phyloP scores from a whole-genome alignment of 2,113 vertebrate genomes.

The Pteropus alecto region DNA sequence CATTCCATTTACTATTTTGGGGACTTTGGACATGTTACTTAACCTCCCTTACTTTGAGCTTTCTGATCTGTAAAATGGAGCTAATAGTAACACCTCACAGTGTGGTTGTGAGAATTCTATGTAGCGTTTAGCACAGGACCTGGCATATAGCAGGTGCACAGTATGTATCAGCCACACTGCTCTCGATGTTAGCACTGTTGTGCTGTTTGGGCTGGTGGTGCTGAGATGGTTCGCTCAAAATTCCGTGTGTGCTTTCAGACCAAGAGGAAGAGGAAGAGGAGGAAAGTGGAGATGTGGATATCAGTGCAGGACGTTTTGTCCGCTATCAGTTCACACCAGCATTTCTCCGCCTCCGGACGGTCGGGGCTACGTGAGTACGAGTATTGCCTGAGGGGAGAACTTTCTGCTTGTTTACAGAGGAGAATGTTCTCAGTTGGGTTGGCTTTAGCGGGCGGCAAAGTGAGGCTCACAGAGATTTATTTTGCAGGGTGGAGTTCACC shows the following conservation, averaged over 20 bases:
- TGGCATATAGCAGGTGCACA: neutral
- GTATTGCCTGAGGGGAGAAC: neutral
- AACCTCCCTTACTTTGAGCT: neutral
- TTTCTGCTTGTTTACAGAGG: neutral
- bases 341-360: conserved; percentile 94
- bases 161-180: fast-evolving
- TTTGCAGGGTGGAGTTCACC: conserved; percentile 95
- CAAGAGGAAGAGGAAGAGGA: conserved; percentile 86
- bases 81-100: neutral
- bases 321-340: conserved; percentile 99
- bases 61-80: neutral
- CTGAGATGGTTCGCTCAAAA: neutral
- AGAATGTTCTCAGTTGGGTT: neutral
- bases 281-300: conserved; percentile 87
- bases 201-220: neutral
- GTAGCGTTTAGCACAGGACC: neutral
- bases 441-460: neutral
- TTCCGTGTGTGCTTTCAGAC: conserved; percentile 79
- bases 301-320: conserved; percentile 94
- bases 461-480: conserved; percentile 10
- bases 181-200: neutral
- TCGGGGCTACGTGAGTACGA: conserved; percentile 96
- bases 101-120: neutral
- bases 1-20: neutral
- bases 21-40: neutral